phyloP scores from a whole-genome alignment of 2,113 vertebrate species.

The Anarhynchus alexandrinus region DNA sequence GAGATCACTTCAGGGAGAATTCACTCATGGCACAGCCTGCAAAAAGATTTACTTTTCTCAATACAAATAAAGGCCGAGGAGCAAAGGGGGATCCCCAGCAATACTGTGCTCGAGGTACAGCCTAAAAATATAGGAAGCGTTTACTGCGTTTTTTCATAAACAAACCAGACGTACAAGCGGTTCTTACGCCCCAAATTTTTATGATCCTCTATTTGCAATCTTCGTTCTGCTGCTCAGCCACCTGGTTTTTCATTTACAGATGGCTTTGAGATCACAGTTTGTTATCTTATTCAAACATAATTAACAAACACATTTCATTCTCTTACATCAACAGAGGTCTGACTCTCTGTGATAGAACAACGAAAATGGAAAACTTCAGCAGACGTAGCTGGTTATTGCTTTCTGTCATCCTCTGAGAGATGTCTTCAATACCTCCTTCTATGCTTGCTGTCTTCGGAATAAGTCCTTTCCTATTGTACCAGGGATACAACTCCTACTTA shows the following conservation, averaged over 20 bases:
- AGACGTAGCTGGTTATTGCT: background rate
- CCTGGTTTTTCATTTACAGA: conserved; percentile 53
- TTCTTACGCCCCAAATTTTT: conserved; percentile 16
- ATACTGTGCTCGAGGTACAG: background rate
- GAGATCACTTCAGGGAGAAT: background rate
- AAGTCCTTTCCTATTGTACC: background rate
- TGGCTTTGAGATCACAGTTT: conserved; percentile 55
- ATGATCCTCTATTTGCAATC: background rate
- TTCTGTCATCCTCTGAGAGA: background rate
- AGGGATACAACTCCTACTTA: conserved; percentile 22
- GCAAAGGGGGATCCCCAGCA: background rate
- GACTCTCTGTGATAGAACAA: background rate
- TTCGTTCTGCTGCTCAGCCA: conserved; percentile 31
- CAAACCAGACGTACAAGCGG: background rate
- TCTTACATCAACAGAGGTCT: conserved; percentile 39
- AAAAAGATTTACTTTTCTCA: background rate
- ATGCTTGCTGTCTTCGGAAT: background rate
- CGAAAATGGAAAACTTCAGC: conserved; percentile 3
- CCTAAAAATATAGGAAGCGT: background rate
- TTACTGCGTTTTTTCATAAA: background rate
- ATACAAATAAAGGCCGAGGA: background rate
- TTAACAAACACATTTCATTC: conserved; percentile 50
- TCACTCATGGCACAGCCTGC: background rate
- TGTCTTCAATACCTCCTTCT: background rate
- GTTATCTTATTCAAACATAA: conserved; percentile 55